Conservation (phyloP, 2,113 vertebrate species). For the Galemys pyrenaicus region DNA sequence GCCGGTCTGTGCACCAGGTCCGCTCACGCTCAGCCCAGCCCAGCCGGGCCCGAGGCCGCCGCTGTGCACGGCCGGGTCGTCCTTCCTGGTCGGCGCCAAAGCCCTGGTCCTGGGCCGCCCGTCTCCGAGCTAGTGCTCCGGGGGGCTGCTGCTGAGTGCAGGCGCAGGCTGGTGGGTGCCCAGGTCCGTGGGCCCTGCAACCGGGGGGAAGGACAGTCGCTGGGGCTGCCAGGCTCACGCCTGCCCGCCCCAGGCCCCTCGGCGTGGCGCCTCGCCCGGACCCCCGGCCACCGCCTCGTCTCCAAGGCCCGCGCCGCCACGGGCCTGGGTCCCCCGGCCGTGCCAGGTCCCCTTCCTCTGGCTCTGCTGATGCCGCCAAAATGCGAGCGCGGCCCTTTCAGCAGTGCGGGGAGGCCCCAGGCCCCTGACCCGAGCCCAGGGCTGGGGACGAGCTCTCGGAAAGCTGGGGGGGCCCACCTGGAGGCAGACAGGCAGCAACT, state of each 20-base stretch:
- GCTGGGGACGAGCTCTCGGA: rapidly evolving
- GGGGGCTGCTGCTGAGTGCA: rapidly evolving
- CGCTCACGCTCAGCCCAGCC: no score
- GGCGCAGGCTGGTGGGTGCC: not conserved
- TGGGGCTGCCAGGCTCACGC: not conserved
- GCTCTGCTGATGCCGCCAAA: not conserved
- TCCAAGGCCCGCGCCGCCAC: not conserved
- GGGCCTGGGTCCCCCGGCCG: no score
- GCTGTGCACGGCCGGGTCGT: not conserved
- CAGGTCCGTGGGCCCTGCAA: constrained; percentile 50
- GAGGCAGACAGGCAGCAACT: not conserved
- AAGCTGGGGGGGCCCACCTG: constrained; percentile 57
- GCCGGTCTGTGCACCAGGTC: not conserved
- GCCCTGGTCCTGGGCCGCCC: not conserved
- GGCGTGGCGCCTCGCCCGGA: not conserved
- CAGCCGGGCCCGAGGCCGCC: rapidly evolving
- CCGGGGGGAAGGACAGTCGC: not conserved
- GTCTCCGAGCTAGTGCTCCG: not conserved
- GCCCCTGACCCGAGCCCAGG: constrained; percentile 50
- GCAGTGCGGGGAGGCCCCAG: no score
- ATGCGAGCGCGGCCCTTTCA: no score
- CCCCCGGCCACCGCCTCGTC: not conserved
- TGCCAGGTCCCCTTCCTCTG: not conserved
- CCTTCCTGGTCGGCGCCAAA: not conserved
- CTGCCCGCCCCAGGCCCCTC: not conserved